Conservation (phyloP, 2,113 vertebrate species). For the Scopus umbretta region DNA sequence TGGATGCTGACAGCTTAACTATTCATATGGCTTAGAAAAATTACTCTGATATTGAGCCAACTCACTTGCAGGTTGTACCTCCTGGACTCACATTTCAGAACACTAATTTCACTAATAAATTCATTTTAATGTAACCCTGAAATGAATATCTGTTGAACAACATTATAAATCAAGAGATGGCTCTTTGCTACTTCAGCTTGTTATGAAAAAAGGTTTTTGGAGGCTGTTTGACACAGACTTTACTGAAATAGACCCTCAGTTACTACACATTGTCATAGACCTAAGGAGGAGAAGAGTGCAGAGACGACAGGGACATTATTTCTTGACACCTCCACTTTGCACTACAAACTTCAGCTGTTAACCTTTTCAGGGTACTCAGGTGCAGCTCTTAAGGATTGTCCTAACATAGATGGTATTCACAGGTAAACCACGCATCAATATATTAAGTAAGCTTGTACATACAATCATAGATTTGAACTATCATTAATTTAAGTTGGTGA, state of each 20-base stretch:
- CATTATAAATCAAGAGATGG: background rate
- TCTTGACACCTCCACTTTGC: background rate
- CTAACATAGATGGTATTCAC: background rate
- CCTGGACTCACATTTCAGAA: background rate
- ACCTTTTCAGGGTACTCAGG: background rate
- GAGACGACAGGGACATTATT: background rate
- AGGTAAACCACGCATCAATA: background rate
- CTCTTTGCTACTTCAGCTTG: background rate
- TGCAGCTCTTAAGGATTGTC: background rate
- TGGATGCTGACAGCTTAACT: background rate
- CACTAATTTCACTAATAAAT: slow-evolving; percentile 20
- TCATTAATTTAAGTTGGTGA: background rate
- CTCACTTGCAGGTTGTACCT: background rate
- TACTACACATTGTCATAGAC: background rate
- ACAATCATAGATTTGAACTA: background rate
- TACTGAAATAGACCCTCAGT: background rate
- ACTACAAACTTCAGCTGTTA: background rate
- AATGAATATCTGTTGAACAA: background rate
- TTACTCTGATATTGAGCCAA: background rate
- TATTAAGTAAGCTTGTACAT: background rate
- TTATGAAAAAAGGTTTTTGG: background rate
- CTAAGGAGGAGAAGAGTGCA: background rate
- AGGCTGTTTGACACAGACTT: background rate
- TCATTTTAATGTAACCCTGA: background rate
- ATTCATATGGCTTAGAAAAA: background rate